Evolutionary conservation across 2,888 invertebrate species (phyloP).

Genomic region (Platynereis dumerilii): DNA sequence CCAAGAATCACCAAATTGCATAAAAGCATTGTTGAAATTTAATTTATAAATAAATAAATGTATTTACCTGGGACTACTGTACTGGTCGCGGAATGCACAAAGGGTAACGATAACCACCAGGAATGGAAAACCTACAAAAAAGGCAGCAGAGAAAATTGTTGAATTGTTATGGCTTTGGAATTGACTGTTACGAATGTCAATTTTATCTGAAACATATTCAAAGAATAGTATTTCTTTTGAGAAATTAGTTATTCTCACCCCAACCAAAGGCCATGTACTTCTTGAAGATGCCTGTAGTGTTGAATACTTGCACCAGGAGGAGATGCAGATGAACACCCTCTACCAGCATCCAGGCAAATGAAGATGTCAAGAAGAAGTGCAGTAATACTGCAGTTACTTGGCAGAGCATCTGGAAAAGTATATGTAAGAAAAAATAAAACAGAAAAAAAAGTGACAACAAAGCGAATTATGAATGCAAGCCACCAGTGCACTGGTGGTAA

Average conservation of each 20-base stretch:
- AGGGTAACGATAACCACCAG: not conserved
- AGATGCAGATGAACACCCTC: not conserved
- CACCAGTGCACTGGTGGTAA: no score
- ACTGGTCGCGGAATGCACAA: not conserved
- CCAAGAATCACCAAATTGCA: not conserved
- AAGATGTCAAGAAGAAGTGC: not conserved
- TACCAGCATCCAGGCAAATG: slow-evolving; percentile 8
- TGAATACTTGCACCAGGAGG: slow-evolving; percentile 6
- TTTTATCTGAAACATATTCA: no score
- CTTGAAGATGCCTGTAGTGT: not conserved
- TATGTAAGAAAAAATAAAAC: no score
- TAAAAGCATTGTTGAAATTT: no score
- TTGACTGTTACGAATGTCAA: no score
- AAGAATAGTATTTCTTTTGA: no score
- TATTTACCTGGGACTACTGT: not conserved
- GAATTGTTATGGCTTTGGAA: no score
- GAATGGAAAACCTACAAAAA: not conserved
- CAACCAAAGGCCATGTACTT: slow-evolving; percentile 1
- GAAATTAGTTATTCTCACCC: not conserved
- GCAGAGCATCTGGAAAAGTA: no score
- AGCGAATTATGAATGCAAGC: no score
- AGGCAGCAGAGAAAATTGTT: not conserved
- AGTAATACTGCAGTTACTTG: not conserved
- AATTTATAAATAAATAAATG: not conserved
- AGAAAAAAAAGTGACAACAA: no score